A percentile compares a stretch with the other conserved stretches of the same genome.
phyloP scores from a whole-genome alignment of 2,113 vertebrate species.

The Seriola quinqueradiata region DNA sequence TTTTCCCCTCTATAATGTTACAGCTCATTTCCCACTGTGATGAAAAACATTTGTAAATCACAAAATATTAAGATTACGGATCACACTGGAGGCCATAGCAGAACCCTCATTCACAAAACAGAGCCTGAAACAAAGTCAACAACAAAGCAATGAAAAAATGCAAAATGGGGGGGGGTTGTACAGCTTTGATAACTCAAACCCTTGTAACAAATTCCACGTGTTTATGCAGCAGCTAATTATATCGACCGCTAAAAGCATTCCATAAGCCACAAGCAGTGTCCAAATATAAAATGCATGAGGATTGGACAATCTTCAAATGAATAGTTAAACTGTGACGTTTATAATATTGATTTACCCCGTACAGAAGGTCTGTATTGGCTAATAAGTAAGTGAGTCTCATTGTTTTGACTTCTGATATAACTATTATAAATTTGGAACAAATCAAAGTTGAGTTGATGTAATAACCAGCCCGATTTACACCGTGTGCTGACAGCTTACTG shows the following conservation, averaged over 20 bases:
- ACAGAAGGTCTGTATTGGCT: background rate
- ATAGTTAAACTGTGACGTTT: slow-evolving; percentile 24
- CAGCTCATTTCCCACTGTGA: slow-evolving; percentile 52
- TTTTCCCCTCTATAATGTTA: slow-evolving; percentile 27
- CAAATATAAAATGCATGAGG: slow-evolving; percentile 35
- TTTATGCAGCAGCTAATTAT: slow-evolving; percentile 61
- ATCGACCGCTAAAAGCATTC: slow-evolving; percentile 57
- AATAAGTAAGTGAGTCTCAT: slow-evolving; percentile 8
- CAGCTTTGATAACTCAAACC: slow-evolving; percentile 49
- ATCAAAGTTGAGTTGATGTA: background rate
- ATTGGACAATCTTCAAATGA: slow-evolving; percentile 38
- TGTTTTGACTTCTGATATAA: slow-evolving; percentile 2
- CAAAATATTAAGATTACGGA: slow-evolving; percentile 51
- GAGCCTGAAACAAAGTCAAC: slow-evolving; percentile 50
- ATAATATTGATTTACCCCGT: slow-evolving; percentile 10
- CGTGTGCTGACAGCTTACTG: background rate
- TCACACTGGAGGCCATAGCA: slow-evolving; percentile 18
- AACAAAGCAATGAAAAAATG: slow-evolving; percentile 52
- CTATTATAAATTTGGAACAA: slow-evolving; percentile 1
- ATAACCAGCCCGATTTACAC: slow-evolving; percentile 4
- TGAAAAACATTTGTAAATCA: slow-evolving; percentile 56
- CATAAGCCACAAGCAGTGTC: slow-evolving; percentile 27
- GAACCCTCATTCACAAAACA: slow-evolving; percentile 42
- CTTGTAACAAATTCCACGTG: slow-evolving; percentile 48
- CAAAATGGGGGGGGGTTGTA: slow-evolving; percentile 20